Base-by-base conservation (phyloP, 1,140 invertebrate genomes). In the Schlechtendalia chinensis region DNA sequence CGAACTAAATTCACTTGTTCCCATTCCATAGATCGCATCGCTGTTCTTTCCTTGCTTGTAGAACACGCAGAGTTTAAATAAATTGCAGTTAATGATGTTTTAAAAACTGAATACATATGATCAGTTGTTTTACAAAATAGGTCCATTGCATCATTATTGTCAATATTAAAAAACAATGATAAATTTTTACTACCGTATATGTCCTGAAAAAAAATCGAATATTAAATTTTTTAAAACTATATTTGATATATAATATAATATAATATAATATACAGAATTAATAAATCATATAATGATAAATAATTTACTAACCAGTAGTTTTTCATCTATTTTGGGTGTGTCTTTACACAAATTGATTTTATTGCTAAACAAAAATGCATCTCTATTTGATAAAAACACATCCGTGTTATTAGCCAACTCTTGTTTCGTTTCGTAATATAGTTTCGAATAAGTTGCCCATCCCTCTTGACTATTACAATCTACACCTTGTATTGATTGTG, bases 1-100 rank as follows among this genome's bases (percentile, higher is more conserved):
- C 54, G 3, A 58, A 75, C 72, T n/a, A 58, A 6, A 47, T 75
- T 75, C 19, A 75, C n/a, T 22, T 58, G 53, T 32, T 32, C 27
- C 72, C 72, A 75, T 8, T 56, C 56, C 6, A 0, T 16, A 19
- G 14, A 1, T 39, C 29, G n/a, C 5, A 75, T 1, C 14, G 27
- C 53, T 47, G 22, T 22, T 8, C 39, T 17, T 19, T 12, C 0
- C 1, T 39, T 10, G 32, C 8, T 39, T 58, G 53, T n/a, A 56
- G 32, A 17, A 22, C 17, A 14, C 12, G 39, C 50, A 6, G 54
- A 58, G 10, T 58, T 32, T 39, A 58, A 39, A 75, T 75, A 58
- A 56, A 39, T 39, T 4, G 0, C 4, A n/a, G 19, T 1, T 22
- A 75, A 16, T 58, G 27, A 16, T 4, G 0, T 0, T 4, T 54